These are phyloP conservation scores for Embiotoca jacksoni DNA, from an alignment of 2,113 vertebrate genomes.

Conservation along the genomic window DNA sequence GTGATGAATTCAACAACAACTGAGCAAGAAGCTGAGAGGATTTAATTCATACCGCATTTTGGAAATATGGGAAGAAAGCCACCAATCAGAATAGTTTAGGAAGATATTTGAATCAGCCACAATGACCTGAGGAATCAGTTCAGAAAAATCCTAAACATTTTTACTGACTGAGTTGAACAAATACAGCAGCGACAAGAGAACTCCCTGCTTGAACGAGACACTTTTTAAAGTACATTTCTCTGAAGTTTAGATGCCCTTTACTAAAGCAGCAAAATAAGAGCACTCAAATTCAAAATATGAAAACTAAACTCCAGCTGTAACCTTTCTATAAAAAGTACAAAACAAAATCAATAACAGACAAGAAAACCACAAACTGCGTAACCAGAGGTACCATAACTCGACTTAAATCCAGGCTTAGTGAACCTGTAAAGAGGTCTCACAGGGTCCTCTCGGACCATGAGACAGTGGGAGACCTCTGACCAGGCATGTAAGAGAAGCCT, in stretches of 20 bases:
- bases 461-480: conserved; percentile 62
- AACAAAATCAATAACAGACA: conserved; percentile 2
- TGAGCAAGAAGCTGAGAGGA: background rate
- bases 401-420: conserved; percentile 9
- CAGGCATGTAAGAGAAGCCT: conserved; percentile 58
- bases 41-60: background rate
- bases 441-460: conserved; percentile 52
- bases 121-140: background rate
- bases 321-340: background rate
- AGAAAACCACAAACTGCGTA: background rate
- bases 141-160: conserved; percentile 6
- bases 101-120: background rate
- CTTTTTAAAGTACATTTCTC: background rate
- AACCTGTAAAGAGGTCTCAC: conserved; percentile 12
- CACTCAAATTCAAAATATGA: background rate
- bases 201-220: background rate
- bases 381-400: background rate
- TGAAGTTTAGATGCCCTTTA: background rate
- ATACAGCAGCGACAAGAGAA: background rate
- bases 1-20: background rate
- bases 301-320: background rate
- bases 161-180: background rate
- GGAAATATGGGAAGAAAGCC: background rate
- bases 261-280: background rate
- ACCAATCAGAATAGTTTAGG: background rate